Evolutionary conservation across 2,113 vertebrate genomes (phyloP), one percentile per base, ranked within the genome.

Genomic region (Phodopus roborovskii): DNA sequence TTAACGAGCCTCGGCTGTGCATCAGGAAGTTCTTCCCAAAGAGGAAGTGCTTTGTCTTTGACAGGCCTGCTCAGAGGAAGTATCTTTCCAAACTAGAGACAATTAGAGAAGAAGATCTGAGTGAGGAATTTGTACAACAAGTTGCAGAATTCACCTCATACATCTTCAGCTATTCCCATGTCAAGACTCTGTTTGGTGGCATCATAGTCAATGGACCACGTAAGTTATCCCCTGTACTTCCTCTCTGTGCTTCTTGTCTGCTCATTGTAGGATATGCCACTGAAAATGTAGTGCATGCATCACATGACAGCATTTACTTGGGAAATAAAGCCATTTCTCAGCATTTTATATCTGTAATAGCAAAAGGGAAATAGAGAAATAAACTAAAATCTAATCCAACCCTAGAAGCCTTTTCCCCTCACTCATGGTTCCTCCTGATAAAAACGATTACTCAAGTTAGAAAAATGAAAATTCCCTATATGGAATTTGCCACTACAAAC

Each of bases 1-100:
- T 75, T 90, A 98, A 98, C 75, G 19, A 96, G 53, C 94, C 96
- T 26, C 92, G 95, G 28, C 53, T 97, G 5, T 98, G 96, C 53
- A 98, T 98, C 64, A 90, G 45, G 6, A 96, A 92, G 5, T 98
- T 95, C 93, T 98, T 98, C 15, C 97, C 96, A 0, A 81, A 87
- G 1, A 97, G 97, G 78, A 98, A 98, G 87, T 98, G 98, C 74
- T 98, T 98, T 12, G 48, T 97, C 26, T 98, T 98, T 1, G 68
- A 97, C 16, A 71, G 15, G 0, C 97, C 97, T 0, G 42, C 94
- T 22, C 1, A 45, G 0, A 7, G 1, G 73, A 97, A 42, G 36
- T 85, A 97, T 7, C 90, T 98, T 56, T 1, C 3, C 3, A 33
- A 7, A 20, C 95, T 98, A 1, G 97, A 98, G 56, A 90, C 22